phyloP scores from a whole-genome alignment of 2,888 invertebrate genomes.

The Oscheius sp. region DNA sequence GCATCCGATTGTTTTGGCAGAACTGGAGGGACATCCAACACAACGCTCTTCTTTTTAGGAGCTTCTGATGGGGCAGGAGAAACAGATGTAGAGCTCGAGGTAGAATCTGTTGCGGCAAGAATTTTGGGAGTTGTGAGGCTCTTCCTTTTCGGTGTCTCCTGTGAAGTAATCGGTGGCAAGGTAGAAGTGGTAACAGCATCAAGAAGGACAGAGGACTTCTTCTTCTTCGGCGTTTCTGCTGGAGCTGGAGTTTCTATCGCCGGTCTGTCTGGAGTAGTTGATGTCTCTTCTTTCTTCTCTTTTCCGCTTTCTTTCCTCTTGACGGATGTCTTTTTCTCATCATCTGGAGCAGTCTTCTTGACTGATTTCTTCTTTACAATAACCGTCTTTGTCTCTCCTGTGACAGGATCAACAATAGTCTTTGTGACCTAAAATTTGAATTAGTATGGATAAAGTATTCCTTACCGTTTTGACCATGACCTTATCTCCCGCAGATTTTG shows the following conservation, averaged over 20 bases:
- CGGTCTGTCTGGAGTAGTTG: neutral
- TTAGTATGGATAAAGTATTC: neutral
- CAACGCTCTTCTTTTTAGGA: conserved; percentile 10
- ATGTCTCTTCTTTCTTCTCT: neutral
- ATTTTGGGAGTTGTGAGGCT: neutral
- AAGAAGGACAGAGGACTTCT: neutral
- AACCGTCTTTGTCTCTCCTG: conserved; percentile 19
- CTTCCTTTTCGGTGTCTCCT: neutral
- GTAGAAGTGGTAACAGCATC: neutral
- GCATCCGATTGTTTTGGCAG: neutral
- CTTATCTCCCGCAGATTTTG: conserved; percentile 1
- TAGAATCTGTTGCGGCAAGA: neutral
- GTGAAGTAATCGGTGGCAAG: neutral
- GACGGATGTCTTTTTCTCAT: conserved; percentile 12
- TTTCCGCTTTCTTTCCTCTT: conserved; percentile 15
- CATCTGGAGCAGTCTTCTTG: conserved; percentile 17
- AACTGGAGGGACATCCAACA: neutral
- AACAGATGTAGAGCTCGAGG: neutral
- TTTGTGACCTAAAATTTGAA: conserved; percentile 9
- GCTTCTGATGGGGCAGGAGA: neutral
- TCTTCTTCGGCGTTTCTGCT: conserved; percentile 16
- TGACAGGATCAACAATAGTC: conserved; percentile 12
- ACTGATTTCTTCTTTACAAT: conserved; percentile 20
- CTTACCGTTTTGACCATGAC: conserved; percentile 4
- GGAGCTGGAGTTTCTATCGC: neutral